These are phyloP conservation scores for Tyrophagus putrescentiae DNA, from an alignment of 1,140 invertebrate species.

Conservation along the genomic window DNA sequence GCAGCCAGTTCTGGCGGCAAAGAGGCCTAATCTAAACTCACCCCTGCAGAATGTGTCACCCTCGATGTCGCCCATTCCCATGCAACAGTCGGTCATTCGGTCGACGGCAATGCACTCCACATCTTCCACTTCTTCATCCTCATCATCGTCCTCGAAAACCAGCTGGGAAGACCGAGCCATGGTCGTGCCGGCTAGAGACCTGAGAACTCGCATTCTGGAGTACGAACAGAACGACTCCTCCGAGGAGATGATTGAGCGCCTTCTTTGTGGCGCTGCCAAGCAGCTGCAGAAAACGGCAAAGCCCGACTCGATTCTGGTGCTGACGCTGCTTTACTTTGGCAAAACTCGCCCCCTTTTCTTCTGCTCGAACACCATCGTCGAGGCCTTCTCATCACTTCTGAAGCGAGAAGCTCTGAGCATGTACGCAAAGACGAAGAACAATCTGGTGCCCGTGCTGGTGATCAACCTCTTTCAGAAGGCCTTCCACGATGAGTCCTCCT, in stretches of 20 bases:
- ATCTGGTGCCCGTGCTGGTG: slow-evolving; percentile 61
- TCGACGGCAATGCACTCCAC: too few species aligned
- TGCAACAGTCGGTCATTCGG: not conserved
- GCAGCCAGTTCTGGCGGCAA: not conserved
- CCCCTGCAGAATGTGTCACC: not conserved
- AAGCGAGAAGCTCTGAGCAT: slow-evolving; percentile 58
- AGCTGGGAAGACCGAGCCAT: slow-evolving; percentile 21
- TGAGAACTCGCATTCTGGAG: slow-evolving; percentile 34
- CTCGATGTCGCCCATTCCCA: not conserved
- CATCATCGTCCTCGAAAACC: not conserved
- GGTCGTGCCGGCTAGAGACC: slow-evolving; percentile 33
- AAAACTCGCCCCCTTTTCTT: slow-evolving; percentile 52
- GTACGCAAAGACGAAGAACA: slow-evolving; percentile 50
- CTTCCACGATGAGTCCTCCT: slow-evolving; percentile 47
- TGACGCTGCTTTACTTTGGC: slow-evolving; percentile 63
- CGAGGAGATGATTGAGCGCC: slow-evolving; percentile 37
- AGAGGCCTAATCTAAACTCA: not conserved
- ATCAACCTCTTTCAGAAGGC: slow-evolving; percentile 68
- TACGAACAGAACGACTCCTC: slow-evolving; percentile 33
- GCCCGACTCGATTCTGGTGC: slow-evolving; percentile 58
- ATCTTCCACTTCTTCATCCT: too few species aligned
- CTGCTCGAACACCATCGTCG: slow-evolving; percentile 54
- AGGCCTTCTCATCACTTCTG: slow-evolving; percentile 61
- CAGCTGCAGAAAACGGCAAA: slow-evolving; percentile 44
- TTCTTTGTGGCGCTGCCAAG: slow-evolving; percentile 42